Evolutionary conservation across 2,888 invertebrate genomes (phyloP), one percentile per base, ranked within the genome.

Genomic region (Melanostoma mellinum): DNA sequence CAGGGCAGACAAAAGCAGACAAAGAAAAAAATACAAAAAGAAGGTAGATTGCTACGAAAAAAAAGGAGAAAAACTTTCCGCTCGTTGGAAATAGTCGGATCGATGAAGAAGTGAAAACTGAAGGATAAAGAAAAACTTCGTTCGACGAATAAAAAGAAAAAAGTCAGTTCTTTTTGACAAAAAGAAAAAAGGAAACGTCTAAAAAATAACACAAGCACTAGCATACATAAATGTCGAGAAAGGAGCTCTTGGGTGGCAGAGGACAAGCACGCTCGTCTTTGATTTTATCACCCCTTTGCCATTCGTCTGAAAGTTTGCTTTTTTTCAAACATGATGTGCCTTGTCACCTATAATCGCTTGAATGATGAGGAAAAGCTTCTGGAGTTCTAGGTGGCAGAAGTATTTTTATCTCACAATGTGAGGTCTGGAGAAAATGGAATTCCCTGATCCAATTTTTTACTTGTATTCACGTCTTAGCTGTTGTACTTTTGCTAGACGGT

Each of bases 341-440:
- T 67, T 74, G 73, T 78, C 82, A 74, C 46, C 56, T 65, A 53
- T 69, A 67, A 79, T 74, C 74, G 84, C 55, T 75, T 69, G 55
- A 58, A 35, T 74, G 69, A 69, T 69, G 74, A 79, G 46, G 69
- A 48, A 69, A 32, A 53, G 55, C 68, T 42, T n/a, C 10, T 67
- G 42, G 35, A 60, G 1, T 20, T 20, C 20, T 20, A 20, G 20
- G 20, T 20, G 20, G 20, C 20, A 20, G 1, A 20, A 20, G 20
- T 20, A 20, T 20, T 20, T 20, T 20, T 20, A 20, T 20, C 20
- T 20, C 20, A 20, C 20, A 20, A 20, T 20, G 20, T 20, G 20
- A 20, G 20, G 20, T 20, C 20, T 20, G 0, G 20, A 20, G 20
- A 20, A 20, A 20, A 20, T 20, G 20, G 20, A 20, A 20, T 20